These are phyloP conservation scores for Melanerpes formicivorus DNA, from an alignment of 2,113 vertebrate genomes.

Conservation along the genomic window DNA sequence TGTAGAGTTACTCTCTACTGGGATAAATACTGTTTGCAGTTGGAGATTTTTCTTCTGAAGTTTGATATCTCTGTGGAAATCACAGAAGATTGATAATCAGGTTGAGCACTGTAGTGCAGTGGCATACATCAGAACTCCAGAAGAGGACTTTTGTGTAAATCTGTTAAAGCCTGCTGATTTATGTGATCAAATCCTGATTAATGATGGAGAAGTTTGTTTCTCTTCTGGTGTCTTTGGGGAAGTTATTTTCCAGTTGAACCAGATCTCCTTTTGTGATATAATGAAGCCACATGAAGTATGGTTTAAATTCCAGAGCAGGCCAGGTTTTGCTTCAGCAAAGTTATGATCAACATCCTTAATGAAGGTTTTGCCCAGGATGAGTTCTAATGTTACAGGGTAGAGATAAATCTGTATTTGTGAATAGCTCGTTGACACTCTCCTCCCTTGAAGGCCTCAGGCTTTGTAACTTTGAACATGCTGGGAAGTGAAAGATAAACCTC, in stretches of 20 bases:
- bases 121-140: not conserved
- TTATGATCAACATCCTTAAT: not conserved
- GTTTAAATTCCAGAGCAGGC: not conserved
- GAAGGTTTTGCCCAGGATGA: not conserved
- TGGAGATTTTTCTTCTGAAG: not conserved
- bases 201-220: not conserved
- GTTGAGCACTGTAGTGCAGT: not conserved
- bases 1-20: not conserved
- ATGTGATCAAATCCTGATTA: not conserved
- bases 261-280: not conserved
- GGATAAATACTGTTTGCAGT: not conserved
- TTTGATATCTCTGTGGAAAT: not conserved
- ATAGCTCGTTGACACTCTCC: rapidly evolving
- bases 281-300: not conserved
- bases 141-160: not conserved
- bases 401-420: not conserved
- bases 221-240: not conserved
- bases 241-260: not conserved
- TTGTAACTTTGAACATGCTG: not conserved
- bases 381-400: not conserved
- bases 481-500: not conserved
- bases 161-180: not conserved
- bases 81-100: not conserved
- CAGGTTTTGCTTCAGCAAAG: not conserved
- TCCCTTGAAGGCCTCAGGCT: not conserved